Conservation (phyloP, 2,797 vertebrate genomes). For the Huso huso region DNA sequence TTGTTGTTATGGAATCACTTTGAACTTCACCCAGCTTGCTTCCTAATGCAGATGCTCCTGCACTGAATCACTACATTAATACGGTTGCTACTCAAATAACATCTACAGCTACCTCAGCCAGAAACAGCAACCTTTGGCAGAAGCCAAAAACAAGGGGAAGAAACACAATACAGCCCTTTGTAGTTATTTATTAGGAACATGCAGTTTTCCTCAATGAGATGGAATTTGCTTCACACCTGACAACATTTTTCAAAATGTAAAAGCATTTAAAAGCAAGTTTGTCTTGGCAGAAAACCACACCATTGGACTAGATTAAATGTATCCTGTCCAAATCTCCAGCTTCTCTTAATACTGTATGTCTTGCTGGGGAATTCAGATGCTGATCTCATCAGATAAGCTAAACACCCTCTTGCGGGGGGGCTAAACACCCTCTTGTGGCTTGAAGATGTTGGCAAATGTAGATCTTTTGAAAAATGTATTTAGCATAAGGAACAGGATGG, state of each 20-base stretch:
- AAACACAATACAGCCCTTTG: not conserved
- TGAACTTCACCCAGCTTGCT: not conserved
- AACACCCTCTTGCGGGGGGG: too few relatives aligned
- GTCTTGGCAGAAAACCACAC: constrained; percentile 53
- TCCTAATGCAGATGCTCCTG: not conserved
- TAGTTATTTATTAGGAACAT: not conserved
- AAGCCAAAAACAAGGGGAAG: not conserved
- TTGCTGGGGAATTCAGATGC: too few relatives aligned
- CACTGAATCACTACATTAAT: not conserved
- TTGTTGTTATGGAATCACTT: too few relatives aligned
- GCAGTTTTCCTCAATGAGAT: constrained; percentile 32
- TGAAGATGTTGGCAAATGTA: too few relatives aligned
- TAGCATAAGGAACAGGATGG: too few relatives aligned
- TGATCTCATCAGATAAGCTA: too few relatives aligned
- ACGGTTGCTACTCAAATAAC: not conserved
- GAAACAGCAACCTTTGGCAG: not conserved
- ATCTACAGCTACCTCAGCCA: not conserved
- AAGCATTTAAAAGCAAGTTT: constrained; percentile 53
- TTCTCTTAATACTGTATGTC: constrained; percentile 47
- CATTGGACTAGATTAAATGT: constrained; percentile 59
- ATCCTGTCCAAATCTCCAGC: constrained; percentile 60
- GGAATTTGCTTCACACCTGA: constrained; percentile 63
- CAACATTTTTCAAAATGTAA: constrained; percentile 50
- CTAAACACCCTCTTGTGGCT: too few relatives aligned
- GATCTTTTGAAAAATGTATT: too few relatives aligned